Percentiles rank a stretch among this genome's conserved stretches.
These are phyloP conservation scores for Nematolebias whitei DNA, from an alignment of 2,113 vertebrate species.

Conservation along the genomic window DNA sequence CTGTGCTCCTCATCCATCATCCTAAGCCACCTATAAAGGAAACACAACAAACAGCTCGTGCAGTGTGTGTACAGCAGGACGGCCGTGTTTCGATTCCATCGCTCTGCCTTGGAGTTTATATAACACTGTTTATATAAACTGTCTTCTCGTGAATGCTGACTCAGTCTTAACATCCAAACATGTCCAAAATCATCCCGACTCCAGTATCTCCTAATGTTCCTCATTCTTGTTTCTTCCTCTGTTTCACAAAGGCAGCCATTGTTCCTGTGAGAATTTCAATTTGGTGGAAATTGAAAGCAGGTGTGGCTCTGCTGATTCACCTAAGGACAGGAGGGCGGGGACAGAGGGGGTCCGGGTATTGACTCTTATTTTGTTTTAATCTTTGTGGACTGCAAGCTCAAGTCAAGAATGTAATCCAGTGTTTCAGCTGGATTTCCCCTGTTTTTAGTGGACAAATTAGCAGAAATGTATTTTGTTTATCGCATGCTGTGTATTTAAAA, in stretches of 20 bases:
- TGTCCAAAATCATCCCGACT: slow-evolving; percentile 22
- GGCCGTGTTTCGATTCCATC: neutral
- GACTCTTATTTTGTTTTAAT: slow-evolving; percentile 6
- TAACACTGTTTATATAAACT: neutral
- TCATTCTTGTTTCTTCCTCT: slow-evolving; percentile 17
- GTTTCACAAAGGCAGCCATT: slow-evolving; percentile 71
- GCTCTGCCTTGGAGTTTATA: neutral
- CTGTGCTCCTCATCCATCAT: neutral
- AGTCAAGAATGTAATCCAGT: slow-evolving; percentile 25
- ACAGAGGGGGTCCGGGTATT: neutral
- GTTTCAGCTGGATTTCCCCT: neutral
- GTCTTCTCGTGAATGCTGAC: neutral
- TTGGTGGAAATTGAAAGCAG: slow-evolving; percentile 76
- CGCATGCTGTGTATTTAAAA: neutral
- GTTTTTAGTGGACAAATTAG: slow-evolving; percentile 8
- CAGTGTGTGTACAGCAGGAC: neutral
- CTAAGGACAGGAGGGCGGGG: neutral
- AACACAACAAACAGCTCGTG: neutral
- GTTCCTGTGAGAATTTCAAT: slow-evolving; percentile 67
- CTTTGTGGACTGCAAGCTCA: slow-evolving; percentile 25
- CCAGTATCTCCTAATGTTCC: slow-evolving; percentile 25
- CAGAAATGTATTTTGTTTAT: slow-evolving; percentile 8
- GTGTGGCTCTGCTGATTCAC: slow-evolving; percentile 64
- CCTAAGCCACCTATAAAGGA: neutral
- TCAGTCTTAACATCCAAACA: slow-evolving; percentile 7